Percentiles rank a stretch among this genome's conserved stretches.
These are phyloP conservation scores for Eurypyga helias DNA, from an alignment of 2,113 vertebrate species.

Conservation along the genomic window DNA sequence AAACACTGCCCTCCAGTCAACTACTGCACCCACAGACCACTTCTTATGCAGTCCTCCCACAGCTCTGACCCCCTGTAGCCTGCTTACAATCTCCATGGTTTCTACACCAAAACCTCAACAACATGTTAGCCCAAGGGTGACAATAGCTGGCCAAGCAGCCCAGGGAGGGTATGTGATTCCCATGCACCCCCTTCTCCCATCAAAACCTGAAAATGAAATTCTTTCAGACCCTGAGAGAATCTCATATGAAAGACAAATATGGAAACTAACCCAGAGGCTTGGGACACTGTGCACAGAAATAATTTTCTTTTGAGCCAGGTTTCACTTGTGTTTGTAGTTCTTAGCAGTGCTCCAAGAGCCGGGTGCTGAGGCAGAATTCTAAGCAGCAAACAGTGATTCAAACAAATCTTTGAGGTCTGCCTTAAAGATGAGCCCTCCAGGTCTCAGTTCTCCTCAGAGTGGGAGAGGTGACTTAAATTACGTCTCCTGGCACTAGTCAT, in stretches of 20 bases:
- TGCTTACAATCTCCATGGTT: background rate
- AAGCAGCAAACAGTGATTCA: background rate
- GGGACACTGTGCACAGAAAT: background rate
- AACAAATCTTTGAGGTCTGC: background rate
- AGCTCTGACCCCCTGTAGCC: background rate
- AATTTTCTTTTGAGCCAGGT: background rate
- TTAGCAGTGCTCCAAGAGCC: background rate
- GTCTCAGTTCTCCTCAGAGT: background rate
- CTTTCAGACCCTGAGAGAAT: background rate
- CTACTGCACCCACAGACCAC: background rate
- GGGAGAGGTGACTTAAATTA: background rate
- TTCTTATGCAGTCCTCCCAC: background rate
- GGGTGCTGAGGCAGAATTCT: background rate
- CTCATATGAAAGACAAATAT: background rate
- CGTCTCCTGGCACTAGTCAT: background rate
- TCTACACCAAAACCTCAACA: background rate
- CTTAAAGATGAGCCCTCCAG: background rate
- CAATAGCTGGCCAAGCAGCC: background rate
- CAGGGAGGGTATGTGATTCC: no score
- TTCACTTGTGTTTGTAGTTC: background rate
- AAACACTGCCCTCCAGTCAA: background rate
- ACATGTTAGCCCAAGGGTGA: background rate
- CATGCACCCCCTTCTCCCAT: accelerated
- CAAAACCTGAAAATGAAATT: background rate
- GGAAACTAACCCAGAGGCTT: background rate